These are phyloP conservation scores for Batillaria attramentaria DNA, from an alignment of 1,140 invertebrate genomes.

Conservation along the genomic window DNA sequence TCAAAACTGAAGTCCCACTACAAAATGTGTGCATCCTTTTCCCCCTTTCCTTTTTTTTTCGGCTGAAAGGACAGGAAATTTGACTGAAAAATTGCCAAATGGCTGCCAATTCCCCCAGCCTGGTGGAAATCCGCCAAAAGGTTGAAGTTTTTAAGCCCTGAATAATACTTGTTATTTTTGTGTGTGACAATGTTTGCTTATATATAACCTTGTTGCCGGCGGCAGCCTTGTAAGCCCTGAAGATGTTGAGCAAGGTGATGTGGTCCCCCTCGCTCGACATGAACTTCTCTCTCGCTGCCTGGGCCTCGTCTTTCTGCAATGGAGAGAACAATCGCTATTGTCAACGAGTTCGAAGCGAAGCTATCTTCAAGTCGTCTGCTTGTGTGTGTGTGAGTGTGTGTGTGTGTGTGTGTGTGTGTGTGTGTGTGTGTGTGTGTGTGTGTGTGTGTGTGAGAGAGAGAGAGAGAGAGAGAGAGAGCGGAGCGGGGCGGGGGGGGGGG, in stretches of 20 bases:
- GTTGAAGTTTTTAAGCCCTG: too few relatives aligned
- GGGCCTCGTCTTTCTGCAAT: conserved; percentile 76
- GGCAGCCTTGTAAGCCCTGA: conserved; percentile 80
- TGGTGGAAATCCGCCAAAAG: too few relatives aligned
- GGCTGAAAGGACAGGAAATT: too few relatives aligned
- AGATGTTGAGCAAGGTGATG: conserved; percentile 92
- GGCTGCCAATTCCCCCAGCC: too few relatives aligned
- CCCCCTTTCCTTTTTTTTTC: too few relatives aligned
- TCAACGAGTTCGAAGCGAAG: not conserved
- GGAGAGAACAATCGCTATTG: not conserved
- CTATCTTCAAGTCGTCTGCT: not conserved
- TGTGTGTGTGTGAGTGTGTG: conserved; percentile 5
- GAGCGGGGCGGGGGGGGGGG: too few relatives aligned
- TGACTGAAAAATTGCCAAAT: too few relatives aligned
- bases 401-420: conserved; percentile 20
- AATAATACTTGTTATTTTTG: too few relatives aligned
- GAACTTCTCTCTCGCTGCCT: conserved; percentile 82
- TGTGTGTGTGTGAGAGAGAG: not conserved
- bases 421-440: conserved; percentile 14
- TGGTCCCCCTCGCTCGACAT: conserved; percentile 91
- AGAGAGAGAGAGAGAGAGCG: not conserved
- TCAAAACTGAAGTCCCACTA: too few relatives aligned
- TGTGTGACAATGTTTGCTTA: too few relatives aligned
- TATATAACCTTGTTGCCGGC: conserved; percentile 83
- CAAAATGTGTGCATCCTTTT: too few relatives aligned